Evolutionary conservation across 2,113 vertebrate species (phyloP), one percentile per base, ranked within the genome.

Genomic region (Hippocampus zosterae): DNA sequence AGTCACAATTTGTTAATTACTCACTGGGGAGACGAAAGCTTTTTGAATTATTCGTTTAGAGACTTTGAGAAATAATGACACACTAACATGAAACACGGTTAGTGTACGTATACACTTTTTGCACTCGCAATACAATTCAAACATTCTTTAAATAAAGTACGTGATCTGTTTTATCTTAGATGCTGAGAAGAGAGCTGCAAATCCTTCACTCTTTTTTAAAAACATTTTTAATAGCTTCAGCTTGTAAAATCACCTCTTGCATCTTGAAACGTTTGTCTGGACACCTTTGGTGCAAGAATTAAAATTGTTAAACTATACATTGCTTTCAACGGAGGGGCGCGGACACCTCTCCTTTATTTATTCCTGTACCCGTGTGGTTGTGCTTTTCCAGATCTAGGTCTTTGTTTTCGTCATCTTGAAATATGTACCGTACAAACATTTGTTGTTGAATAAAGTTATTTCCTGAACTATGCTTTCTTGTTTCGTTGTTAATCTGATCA

Each of bases 321-420:
- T 48, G 12, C 60, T 70, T 67, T 64, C 18, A 65, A 18, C 12
- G 18, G 40, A 53, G 44, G n/a, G 50, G n/a, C 27, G 42, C 70
- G 8, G 18, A 25, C 69, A 52, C 21, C 29, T 59, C 46, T 46
- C 44, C 3, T 55, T 76, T 76, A 84, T 84, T 85, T 85, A 85
- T 84, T 77, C 48, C 15, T 55, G 55, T 6, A 10, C 59, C 60
- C 52, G 40, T 64, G 59, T 68, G 64, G 53, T 71, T 67, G 29
- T 55, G 27, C 53, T 53, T 19, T 69, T 52, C 33, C 50, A 59
- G 53, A 41, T 40, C 12, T 1, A 12, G 3, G n/a, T 25, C 15
- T 50, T 73, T 5, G 13, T 37, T 15, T 70, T 56, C 68, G n/a
- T 75, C 52, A 71, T 66, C 50, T 25, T 72, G 40, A 33, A 42